A percentile compares a stretch with the other conserved stretches of the same genome.
These are phyloP conservation scores for Pristionchus maxplancki DNA, from an alignment of 2,888 invertebrate genomes.

Conservation along the genomic window DNA sequence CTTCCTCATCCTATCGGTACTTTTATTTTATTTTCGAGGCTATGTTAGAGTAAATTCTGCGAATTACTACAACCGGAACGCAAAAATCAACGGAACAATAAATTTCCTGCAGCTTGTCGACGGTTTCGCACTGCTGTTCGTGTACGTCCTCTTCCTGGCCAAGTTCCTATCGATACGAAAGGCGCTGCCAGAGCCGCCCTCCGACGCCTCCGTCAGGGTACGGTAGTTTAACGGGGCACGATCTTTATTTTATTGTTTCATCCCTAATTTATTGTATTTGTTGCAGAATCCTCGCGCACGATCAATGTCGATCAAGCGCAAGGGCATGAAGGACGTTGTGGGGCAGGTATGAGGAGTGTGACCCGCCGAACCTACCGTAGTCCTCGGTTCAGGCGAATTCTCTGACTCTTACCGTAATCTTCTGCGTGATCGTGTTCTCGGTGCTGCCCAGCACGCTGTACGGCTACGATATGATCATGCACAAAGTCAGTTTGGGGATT, in stretches of 20 bases:
- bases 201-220: not conserved
- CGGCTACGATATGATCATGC: conserved; percentile 63
- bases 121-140: not conserved
- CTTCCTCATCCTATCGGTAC: conserved; percentile 55
- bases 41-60: no score
- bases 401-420: conserved; percentile 62
- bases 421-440: conserved; percentile 65
- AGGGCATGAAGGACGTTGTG: conserved; percentile 33
- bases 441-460: conserved; percentile 63
- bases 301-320: not conserved
- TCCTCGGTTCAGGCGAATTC: conserved; percentile 59
- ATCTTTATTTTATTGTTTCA: no score
- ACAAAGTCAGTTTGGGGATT: conserved; percentile 53
- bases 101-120: conserved; percentile 45
- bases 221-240: not conserved
- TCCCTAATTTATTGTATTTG: not conserved
- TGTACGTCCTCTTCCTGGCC: conserved; percentile 15
- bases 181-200: not conserved
- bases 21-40: no score
- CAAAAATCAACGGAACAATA: no score
- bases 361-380: not conserved
- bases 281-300: conserved; percentile 5
- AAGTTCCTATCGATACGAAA: conserved; percentile 19
- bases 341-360: not conserved
- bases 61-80: not conserved